Evolutionary conservation across 2,797 vertebrate species (phyloP).

Genomic region (Monodelphis domestica): DNA sequence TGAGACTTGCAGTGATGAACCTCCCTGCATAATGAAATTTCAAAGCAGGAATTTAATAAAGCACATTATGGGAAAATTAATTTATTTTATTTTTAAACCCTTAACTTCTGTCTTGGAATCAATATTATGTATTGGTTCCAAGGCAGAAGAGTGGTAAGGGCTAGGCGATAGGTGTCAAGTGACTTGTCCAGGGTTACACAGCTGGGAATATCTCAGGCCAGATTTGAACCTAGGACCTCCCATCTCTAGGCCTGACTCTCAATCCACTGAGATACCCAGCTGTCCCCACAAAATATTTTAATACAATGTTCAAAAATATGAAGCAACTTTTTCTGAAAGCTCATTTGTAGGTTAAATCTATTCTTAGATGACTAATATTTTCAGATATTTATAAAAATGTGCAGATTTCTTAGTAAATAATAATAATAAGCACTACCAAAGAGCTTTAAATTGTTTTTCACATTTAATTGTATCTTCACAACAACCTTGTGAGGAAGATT

Average conservation of each 20-base stretch:
- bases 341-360: neutral
- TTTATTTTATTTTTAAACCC: too few relatives aligned
- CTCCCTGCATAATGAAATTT: neutral
- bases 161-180: too few relatives aligned
- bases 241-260: too few relatives aligned
- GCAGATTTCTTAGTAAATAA: neutral
- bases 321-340: neutral
- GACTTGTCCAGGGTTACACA: too few relatives aligned
- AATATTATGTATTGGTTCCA: too few relatives aligned
- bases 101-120: too few relatives aligned
- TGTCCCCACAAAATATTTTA: too few relatives aligned
- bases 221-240: too few relatives aligned
- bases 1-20: neutral
- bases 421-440: neutral
- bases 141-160: too few relatives aligned
- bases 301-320: neutral
- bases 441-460: neutral
- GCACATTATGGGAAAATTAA: neutral
- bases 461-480: neutral
- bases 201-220: too few relatives aligned
- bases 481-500: too few relatives aligned
- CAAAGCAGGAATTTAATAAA: neutral
- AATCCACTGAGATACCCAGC: too few relatives aligned
- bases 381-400: neutral
- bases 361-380: neutral